Base-by-base conservation (phyloP, 2,113 vertebrate genomes). In the Gopherus evgoodei region DNA sequence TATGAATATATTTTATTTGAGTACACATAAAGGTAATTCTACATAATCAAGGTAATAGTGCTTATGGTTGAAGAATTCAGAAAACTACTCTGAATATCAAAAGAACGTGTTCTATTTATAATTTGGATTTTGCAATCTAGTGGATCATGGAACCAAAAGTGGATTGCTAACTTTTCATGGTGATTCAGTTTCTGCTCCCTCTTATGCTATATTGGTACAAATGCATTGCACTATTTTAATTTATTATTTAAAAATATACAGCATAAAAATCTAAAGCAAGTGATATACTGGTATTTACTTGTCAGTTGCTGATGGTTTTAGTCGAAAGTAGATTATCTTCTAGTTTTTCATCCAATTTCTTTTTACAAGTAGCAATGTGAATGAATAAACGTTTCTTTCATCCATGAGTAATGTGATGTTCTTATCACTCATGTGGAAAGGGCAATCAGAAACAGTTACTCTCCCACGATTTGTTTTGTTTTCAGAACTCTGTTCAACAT, bases 111-210 rank as follows among this genome's bases (percentile, higher is more conserved):
- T 42, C 86, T 95, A 94, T 93, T 89, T 96, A 94, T 83, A 95
- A 90, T 82, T 59, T 90, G 83, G 76, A 17, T 96, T 95, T 96
- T 95, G 85, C 89, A 90, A 85, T 92, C 93, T 97, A 92, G 85
- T 84, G 69, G 31, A 88, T 89, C 52, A 53, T 93, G 90, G 81
- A 93, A 86, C 19, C 92, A 96, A 93, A 89, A 78, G 53, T 22
- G 35, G 69, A 84, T 49, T 10, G 52, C 94, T 94, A 93, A 86
- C 93, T 86, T 93, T 95, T 94, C n/a, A 84, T 72, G 83, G 93
- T 62, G 17, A 93, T 95, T 95, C 90, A 90, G 53, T 95, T 96
- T 96, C 89, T 97, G 90, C 29, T 93, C 83, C 44, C 14, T 92
- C 53, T 92, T 96, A 25, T 87, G 52, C 87, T 92, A 62, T 90